Evolutionary conservation across 2,797 vertebrate species (phyloP).

Genomic region (Tokudaia muenninki): DNA sequence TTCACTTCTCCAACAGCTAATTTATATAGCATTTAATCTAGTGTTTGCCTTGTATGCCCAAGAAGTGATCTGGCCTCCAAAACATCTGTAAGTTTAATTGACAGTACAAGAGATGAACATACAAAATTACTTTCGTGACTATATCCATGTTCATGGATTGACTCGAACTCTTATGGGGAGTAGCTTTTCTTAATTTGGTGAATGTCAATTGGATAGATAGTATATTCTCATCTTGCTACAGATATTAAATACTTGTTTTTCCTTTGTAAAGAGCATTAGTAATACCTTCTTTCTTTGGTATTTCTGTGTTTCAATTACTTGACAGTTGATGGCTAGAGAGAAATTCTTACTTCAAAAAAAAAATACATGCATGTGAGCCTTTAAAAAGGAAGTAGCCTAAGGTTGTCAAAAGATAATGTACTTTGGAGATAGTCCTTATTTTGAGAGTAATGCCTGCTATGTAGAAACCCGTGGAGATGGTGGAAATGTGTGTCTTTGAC

Average conservation of each 20-base stretch:
- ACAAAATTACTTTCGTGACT: conserved; percentile 4
- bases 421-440: neutral
- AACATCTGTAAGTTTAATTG: conserved; percentile 42
- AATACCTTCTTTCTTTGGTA: conserved; percentile 12
- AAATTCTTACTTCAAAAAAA: conserved; percentile 30
- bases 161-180: neutral
- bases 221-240: neutral
- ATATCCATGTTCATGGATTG: neutral
- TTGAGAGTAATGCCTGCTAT: neutral
- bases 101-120: neutral
- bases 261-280: neutral
- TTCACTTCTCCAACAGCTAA: neutral
- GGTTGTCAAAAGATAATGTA: neutral
- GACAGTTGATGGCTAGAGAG: conserved; percentile 11
- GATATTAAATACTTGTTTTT: neutral
- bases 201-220: neutral
- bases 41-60: neutral
- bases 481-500: neutral
- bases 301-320: conserved; percentile 39
- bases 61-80: neutral
- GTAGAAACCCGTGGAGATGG: neutral
- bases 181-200: conserved; percentile 47
- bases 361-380: neutral
- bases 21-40: neutral
- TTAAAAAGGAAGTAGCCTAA: conserved; percentile 42